Percentiles rank a stretch among this genome's conserved stretches.
These are phyloP conservation scores for Pachycephus smyrnensis DNA, from an alignment of 2,888 invertebrate genomes.

Conservation along the genomic window DNA sequence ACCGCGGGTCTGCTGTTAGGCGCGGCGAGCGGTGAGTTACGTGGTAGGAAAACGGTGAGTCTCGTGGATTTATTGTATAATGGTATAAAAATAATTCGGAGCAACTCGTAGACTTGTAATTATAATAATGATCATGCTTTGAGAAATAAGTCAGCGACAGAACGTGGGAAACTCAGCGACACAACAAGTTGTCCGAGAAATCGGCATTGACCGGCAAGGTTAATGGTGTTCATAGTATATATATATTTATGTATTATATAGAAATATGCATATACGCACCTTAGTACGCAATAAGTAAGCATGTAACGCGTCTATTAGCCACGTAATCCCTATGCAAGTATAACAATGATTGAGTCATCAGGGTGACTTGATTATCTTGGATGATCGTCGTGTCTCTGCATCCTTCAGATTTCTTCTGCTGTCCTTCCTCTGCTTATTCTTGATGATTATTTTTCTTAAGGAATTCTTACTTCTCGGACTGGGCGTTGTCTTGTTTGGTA, in stretches of 20 bases:
- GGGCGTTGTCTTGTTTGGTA: conserved; percentile 77
- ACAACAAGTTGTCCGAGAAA: conserved; percentile 37
- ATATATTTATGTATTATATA: background rate
- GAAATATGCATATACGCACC: background rate
- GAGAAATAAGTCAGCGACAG: background rate
- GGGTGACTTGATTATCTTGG: background rate
- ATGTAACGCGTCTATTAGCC: conserved; percentile 23
- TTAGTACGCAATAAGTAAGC: background rate
- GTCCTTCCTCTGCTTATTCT: conserved; percentile 3
- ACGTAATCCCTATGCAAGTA: conserved; percentile 28
- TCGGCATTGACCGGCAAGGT: conserved; percentile 60
- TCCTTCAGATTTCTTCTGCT: background rate
- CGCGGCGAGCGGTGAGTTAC: conserved; percentile 75
- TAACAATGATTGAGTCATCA: conserved; percentile 30
- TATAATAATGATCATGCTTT: background rate
- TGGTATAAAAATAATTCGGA: background rate
- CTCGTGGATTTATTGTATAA: conserved; percentile 7
- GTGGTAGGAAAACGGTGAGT: conserved; percentile 70
- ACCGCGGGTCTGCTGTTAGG: conserved; percentile 77
- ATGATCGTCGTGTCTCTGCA: background rate
- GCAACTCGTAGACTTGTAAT: background rate
- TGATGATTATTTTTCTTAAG: conserved; percentile 58
- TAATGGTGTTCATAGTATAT: background rate
- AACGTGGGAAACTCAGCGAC: conserved; percentile 57
- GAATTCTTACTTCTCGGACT: conserved; percentile 79